Conservation (phyloP, 2,113 vertebrate genomes). For the Todiramphus saurophagus region DNA sequence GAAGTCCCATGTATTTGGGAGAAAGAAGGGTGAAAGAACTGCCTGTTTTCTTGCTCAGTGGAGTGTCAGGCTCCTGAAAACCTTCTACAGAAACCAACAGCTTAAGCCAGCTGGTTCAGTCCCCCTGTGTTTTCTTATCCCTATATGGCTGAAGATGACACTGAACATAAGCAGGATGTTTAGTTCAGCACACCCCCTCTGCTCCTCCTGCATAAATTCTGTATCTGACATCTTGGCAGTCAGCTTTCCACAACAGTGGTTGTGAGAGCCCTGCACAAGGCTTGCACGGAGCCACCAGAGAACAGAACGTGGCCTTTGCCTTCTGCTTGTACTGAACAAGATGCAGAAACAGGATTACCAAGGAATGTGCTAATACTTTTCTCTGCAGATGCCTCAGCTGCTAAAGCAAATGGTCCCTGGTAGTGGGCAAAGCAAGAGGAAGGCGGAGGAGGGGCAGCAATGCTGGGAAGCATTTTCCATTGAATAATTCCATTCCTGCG, state of each 20-base stretch:
- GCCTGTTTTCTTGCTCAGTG: background rate
- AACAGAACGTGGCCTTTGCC: background rate
- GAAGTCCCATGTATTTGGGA: background rate
- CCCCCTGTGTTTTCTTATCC: background rate
- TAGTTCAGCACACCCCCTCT: background rate
- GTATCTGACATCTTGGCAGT: background rate
- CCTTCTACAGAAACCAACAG: background rate
- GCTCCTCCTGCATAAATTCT: background rate
- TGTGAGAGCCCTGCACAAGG: background rate
- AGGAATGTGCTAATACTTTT: slow-evolving; percentile 21
- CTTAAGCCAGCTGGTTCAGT: background rate
- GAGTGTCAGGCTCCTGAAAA: background rate
- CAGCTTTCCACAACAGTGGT: background rate
- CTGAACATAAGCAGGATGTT: background rate
- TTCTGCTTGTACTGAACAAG: background rate
- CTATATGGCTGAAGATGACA: background rate
- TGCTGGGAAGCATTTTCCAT: background rate
- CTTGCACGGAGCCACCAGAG: background rate
- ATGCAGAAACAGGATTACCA: background rate
- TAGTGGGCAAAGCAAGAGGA: background rate
- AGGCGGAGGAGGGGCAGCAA: background rate
- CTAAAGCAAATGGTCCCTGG: background rate
- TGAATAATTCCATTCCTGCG: background rate
- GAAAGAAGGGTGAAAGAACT: background rate
- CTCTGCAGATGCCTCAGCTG: slow-evolving; percentile 15